A percentile compares a stretch with the other conserved stretches of the same genome.
Conservation (phyloP, 2,888 invertebrate species). For the Agriopis leucophaearia region DNA sequence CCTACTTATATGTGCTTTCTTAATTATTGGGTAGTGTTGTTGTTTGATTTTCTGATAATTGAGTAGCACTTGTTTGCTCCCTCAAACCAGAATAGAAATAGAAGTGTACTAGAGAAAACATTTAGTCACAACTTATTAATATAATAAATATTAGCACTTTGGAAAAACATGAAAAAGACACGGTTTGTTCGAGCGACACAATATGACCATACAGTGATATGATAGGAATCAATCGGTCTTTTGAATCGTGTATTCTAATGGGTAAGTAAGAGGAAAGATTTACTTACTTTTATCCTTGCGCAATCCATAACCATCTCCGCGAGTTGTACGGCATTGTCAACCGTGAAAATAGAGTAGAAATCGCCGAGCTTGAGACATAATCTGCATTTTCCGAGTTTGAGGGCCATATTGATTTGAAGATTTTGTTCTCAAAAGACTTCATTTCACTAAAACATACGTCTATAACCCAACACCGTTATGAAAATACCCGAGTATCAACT, state of each 20-base stretch:
- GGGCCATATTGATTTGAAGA: slow-evolving; percentile 81
- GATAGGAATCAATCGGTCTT: neutral
- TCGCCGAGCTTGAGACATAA: slow-evolving; percentile 85
- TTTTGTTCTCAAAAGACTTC: slow-evolving; percentile 68
- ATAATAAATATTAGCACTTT: neutral
- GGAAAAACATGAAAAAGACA: neutral
- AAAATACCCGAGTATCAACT: neutral
- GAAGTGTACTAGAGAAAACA: too few species aligned
- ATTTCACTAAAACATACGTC: slow-evolving; percentile 63
- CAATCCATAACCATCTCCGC: slow-evolving; percentile 86
- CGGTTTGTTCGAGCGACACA: neutral
- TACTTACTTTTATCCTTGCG: slow-evolving; percentile 76
- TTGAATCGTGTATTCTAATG: neutral
- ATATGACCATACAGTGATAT: neutral
- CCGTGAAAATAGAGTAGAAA: slow-evolving; percentile 83
- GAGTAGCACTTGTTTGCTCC: too few species aligned
- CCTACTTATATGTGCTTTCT: too few species aligned
- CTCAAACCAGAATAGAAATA: too few species aligned
- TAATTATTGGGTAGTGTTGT: too few species aligned
- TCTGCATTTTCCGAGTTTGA: slow-evolving; percentile 85
- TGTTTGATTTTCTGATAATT: too few species aligned
- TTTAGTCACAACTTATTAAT: too few species aligned
- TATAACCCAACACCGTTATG: slow-evolving; percentile 54
- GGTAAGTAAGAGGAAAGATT: neutral
- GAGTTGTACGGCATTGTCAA: slow-evolving; percentile 80